Evolutionary conservation across 2,888 invertebrate genomes (phyloP).

Genomic region (Elmis aenea): DNA sequence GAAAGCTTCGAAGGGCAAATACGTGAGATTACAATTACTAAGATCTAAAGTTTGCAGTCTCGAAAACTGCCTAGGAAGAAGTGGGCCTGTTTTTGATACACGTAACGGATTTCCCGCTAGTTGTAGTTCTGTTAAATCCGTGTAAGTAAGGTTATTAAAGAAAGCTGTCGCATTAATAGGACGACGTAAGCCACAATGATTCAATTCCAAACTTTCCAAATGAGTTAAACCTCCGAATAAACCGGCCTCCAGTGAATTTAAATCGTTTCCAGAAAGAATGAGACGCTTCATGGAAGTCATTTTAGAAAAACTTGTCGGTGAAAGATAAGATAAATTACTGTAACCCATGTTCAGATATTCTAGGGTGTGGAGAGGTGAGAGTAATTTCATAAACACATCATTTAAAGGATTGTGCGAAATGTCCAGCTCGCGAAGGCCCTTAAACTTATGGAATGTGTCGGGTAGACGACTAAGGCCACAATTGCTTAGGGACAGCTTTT

Average conservation of each 20-base stretch:
- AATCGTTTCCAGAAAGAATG: slow-evolving; percentile 63
- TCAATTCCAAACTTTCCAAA: slow-evolving; percentile 62
- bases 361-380: slow-evolving; percentile 60
- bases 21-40: slow-evolving; percentile 60
- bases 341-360: slow-evolving; percentile 70
- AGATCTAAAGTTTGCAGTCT: slow-evolving; percentile 60
- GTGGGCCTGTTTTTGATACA: slow-evolving; percentile 54
- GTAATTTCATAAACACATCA: slow-evolving; percentile 60
- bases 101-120: slow-evolving; percentile 63
- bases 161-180: slow-evolving; percentile 62
- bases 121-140: slow-evolving; percentile 61
- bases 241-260: slow-evolving; percentile 61
- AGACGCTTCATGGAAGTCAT: slow-evolving; percentile 64
- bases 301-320: slow-evolving; percentile 61
- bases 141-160: slow-evolving; percentile 60
- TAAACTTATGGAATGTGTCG: slow-evolving; percentile 61
- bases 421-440: slow-evolving; percentile 62
- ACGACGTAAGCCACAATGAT: slow-evolving; percentile 61
- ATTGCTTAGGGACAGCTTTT: slow-evolving; percentile 62
- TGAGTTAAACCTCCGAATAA: slow-evolving; percentile 63
- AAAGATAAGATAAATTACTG: slow-evolving; percentile 61
- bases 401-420: slow-evolving; percentile 66
- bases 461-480: slow-evolving; percentile 62
- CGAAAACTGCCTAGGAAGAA: slow-evolving; percentile 62
- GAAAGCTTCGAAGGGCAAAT: slow-evolving; percentile 57